Evolutionary conservation across 2,888 invertebrate species (phyloP), one percentile per base, ranked within the genome.

Genomic region (Trachelus troglodyta): DNA sequence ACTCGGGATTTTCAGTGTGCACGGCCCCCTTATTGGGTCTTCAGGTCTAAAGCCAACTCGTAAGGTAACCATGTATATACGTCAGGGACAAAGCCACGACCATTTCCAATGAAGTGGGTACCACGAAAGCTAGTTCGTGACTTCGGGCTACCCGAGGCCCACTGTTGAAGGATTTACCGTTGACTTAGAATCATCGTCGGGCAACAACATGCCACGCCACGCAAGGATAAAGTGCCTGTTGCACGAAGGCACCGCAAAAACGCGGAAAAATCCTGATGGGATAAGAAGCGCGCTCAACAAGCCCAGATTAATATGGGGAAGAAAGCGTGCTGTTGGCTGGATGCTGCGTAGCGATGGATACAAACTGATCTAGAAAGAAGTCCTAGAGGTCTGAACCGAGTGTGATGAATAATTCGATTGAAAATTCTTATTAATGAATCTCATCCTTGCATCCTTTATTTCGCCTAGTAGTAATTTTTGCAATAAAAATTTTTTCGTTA

Each of bases 271-370:
- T 81, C 77, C 81, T 78, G 81, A 79, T 78, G 79, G 84, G 76
- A 80, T 79, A 81, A 80, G 83, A 84, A 84, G 81, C 81, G 76
- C 69, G 79, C 69, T 76, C 76, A 79, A 79, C 79, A 76, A 79
- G 79, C 74, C 76, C 76, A 81, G 80, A 83, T 84, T 84, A 83
- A 83, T 83, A 79, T 81, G 82, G 81, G 79, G 78, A 81, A 82
- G 82, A 82, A 82, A 76, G 69, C 79, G 76, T 69, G 79, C 74
- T 76, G 79, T 76, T 76, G 76, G 31, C 33, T n/a, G 69, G 40
- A 12, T 33, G 35, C 34, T 33, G 56, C 37, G 73, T 74, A 76
- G 79, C 79, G 79, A 76, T 15, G 74, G 69, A 71, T 79, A 73
- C 34, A 74, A 76, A 69, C 76, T 40, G 73, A n/a, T n/a, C 73